Base-by-base conservation (phyloP, 2,888 invertebrate genomes). In the Stenurella melanura region DNA sequence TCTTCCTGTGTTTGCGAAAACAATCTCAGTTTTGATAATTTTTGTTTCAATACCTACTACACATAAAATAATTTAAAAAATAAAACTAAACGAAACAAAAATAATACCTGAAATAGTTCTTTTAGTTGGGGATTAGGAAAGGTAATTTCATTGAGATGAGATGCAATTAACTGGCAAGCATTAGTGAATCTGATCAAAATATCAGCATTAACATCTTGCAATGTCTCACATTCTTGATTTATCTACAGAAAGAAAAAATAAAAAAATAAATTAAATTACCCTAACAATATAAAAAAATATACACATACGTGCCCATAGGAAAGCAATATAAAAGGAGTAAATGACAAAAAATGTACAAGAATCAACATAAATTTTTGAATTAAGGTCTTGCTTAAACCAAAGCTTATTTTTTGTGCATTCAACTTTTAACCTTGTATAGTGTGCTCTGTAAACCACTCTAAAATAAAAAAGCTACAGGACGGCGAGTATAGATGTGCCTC, bases 221-320 rank as follows among this genome's bases (percentile, higher is more conserved):
- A 92, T 88, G 92, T 91, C 83, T 90, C 90, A 89, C 92, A 93
- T 89, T 93, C 93, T 87, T 91, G 92, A 90, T 93, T 93, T 89
- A 93, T 94, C 94, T 94, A 92, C 72, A 86, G 71, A 81, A 84
- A 82, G 3, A 82, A 85, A 87, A 84, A 77, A 82, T 75, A 89
- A 86, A 86, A 86, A 82, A 80, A 77, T 69, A 82, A 78, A 81
- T 74, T 81, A 82, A 90, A 86, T 85, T 83, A 66, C 18, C 9
- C 9, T 60, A 74, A 72, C 11, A 34, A 57, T 10, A 69, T 21
- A 30, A 11, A 42, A 42, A 42, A 42, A 42, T 42, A 34, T 42
- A 34, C 3, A 34, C 9, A 34, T 34, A 0, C 9, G 7, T 26
- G 7, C 9, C 30, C 21, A 26, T 3, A 7, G 6, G 30, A 34